These are phyloP conservation scores for Pipistrellus kuhlii DNA, from an alignment of 2,797 vertebrate species.

Conservation along the genomic window DNA sequence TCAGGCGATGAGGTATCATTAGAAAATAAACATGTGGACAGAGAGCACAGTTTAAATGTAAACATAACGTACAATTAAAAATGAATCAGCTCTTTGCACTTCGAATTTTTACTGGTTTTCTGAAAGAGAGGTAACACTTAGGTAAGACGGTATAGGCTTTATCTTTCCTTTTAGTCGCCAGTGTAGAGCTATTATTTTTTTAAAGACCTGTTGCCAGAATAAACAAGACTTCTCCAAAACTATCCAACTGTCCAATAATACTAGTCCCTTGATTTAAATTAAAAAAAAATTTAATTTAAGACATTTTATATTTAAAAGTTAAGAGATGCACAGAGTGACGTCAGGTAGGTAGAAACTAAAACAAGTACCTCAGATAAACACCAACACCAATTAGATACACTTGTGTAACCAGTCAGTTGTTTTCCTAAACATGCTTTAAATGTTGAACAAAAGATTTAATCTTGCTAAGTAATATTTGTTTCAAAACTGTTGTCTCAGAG, in stretches of 20 bases:
- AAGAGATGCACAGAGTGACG: conserved; percentile 37
- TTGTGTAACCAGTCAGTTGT: not conserved
- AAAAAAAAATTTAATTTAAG: conserved; percentile 21
- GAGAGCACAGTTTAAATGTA: conserved; percentile 39
- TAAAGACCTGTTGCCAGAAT: conserved; percentile 50
- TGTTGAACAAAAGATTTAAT: conserved; percentile 59
- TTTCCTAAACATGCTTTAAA: conserved; percentile 58
- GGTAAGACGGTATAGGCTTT: not conserved
- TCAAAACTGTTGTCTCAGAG: conserved; percentile 66
- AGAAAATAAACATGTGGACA: conserved; percentile 41
- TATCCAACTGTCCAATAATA: conserved; percentile 43
- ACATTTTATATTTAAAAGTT: conserved; percentile 54
- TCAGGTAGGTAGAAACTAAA: conserved; percentile 51
- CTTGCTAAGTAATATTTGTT: conserved; percentile 56
- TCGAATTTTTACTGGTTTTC: conserved; percentile 41
- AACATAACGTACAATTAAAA: conserved; percentile 31
- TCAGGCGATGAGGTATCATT: not conserved
- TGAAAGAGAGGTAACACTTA: conserved; percentile 4
- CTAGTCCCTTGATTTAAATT: conserved; percentile 11
- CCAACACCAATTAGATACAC: not conserved
- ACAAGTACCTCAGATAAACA: conserved; percentile 30
- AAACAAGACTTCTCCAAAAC: conserved; percentile 60
- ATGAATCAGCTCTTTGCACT: conserved; percentile 22
- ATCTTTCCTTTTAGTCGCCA: conserved; percentile 27
- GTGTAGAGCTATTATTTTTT: conserved; percentile 20